phyloP scores from a whole-genome alignment of 2,888 invertebrate species.

The Trachelus iudaicus region DNA sequence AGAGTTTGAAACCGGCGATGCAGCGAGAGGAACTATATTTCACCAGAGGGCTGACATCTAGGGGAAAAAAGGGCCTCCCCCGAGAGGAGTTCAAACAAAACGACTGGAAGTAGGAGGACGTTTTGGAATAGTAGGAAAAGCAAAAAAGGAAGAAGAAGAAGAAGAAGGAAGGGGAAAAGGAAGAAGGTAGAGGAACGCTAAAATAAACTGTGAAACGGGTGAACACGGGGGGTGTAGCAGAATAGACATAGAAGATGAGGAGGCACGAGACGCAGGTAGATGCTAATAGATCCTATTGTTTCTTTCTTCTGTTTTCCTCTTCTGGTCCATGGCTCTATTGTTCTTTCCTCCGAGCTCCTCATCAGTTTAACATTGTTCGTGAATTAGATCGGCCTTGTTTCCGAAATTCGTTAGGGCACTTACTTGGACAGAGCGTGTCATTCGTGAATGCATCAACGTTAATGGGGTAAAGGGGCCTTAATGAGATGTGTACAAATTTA shows the following conservation, averaged over 20 bases:
- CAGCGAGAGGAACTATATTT: constrained; percentile 26
- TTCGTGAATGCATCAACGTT: background rate
- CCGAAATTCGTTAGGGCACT: constrained; percentile 43
- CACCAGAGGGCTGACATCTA: constrained; percentile 29
- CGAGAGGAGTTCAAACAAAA: constrained; percentile 1
- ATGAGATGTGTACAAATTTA: background rate
- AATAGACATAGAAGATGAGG: background rate
- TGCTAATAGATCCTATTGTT: constrained; percentile 58
- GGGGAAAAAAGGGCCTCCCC: constrained; percentile 18
- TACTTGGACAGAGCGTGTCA: constrained; percentile 7
- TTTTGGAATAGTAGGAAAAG: constrained; percentile 23
- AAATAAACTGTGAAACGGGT: background rate
- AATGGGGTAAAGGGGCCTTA: background rate
- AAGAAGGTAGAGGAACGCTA: background rate
- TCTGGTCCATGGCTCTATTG: constrained; percentile 34
- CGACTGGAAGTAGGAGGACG: constrained; percentile 8
- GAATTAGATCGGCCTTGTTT: constrained; percentile 51
- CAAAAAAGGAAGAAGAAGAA: constrained; percentile 24
- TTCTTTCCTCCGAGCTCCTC: constrained; percentile 43
- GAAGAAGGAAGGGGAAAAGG: constrained; percentile 3
- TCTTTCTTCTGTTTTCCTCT: constrained; percentile 31
- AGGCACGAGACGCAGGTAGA: constrained; percentile 47
- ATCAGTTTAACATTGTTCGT: constrained; percentile 55
- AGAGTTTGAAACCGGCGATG: background rate
- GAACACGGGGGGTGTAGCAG: background rate